Conservation (phyloP, 1,140 invertebrate species). For the Pristionchus pacificus region DNA sequence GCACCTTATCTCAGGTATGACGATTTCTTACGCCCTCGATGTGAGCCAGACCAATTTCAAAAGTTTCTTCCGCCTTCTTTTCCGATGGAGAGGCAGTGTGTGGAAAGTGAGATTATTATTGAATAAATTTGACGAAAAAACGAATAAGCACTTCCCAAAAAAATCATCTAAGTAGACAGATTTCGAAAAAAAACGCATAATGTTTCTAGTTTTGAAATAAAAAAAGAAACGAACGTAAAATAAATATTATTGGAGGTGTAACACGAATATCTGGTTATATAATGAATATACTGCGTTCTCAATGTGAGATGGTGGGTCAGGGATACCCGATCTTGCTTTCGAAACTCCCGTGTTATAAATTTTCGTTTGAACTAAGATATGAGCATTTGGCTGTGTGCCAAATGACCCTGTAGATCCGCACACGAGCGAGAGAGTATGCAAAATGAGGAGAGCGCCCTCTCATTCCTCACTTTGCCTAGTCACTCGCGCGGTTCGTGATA, state of each 20-base stretch:
- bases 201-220: too few relatives aligned
- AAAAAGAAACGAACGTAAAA: too few relatives aligned
- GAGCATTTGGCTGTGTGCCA: neutral
- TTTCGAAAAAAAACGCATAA: neutral
- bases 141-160: neutral
- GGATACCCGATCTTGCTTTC: too few relatives aligned
- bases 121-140: too few relatives aligned
- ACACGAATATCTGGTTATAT: too few relatives aligned
- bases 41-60: conserved; percentile 31
- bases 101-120: conserved; percentile 68
- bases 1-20: conserved; percentile 15
- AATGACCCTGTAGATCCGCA: too few relatives aligned
- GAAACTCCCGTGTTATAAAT: neutral
- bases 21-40: conserved; percentile 33
- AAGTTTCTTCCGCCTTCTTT: conserved; percentile 51
- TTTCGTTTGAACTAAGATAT: neutral
- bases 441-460: too few relatives aligned
- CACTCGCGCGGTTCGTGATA: too few relatives aligned
- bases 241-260: too few relatives aligned
- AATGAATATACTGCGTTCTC: too few relatives aligned
- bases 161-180: neutral
- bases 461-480: neutral
- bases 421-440: too few relatives aligned
- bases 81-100: conserved; percentile 89
- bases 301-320: too few relatives aligned